A percentile compares a stretch with the other conserved stretches of the same genome.
phyloP scores from a whole-genome alignment of 1,140 invertebrate species.

The Drosophila fuyamai region DNA sequence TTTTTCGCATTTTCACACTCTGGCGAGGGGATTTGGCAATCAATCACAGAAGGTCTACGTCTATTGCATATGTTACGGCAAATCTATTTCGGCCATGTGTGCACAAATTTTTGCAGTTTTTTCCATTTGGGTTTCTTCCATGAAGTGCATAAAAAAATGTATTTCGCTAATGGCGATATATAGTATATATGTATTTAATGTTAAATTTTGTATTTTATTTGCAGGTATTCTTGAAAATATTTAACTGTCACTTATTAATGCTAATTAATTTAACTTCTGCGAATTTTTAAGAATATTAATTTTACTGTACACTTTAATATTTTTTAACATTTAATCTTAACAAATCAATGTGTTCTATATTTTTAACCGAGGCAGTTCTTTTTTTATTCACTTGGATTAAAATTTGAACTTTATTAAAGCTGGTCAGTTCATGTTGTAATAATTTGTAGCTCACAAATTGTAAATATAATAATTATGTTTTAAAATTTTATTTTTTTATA shows the following conservation, averaged over 20 bases:
- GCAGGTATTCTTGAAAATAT: background rate
- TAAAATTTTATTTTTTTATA: too few relatives aligned
- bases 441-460: too few relatives aligned
- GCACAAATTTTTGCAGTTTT: background rate
- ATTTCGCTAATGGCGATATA: background rate
- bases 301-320: too few relatives aligned
- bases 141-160: constrained; percentile 1
- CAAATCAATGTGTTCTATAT: too few relatives aligned
- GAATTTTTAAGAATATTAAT: too few relatives aligned
- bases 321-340: too few relatives aligned
- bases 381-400: too few relatives aligned
- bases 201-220: background rate
- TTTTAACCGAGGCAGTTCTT: too few relatives aligned
- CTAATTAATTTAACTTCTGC: too few relatives aligned
- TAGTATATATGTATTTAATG: background rate
- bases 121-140: background rate
- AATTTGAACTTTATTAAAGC: too few relatives aligned
- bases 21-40: constrained; percentile 35
- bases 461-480: too few relatives aligned
- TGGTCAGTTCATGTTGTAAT: too few relatives aligned
- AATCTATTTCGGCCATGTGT: constrained; percentile 30
- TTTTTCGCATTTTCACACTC: constrained; percentile 65
- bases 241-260: background rate
- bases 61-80: constrained; percentile 46
- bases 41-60: constrained; percentile 55